Evolutionary conservation across 2,113 vertebrate genomes (phyloP).

Genomic region (Gallinago paraguaiae): DNA sequence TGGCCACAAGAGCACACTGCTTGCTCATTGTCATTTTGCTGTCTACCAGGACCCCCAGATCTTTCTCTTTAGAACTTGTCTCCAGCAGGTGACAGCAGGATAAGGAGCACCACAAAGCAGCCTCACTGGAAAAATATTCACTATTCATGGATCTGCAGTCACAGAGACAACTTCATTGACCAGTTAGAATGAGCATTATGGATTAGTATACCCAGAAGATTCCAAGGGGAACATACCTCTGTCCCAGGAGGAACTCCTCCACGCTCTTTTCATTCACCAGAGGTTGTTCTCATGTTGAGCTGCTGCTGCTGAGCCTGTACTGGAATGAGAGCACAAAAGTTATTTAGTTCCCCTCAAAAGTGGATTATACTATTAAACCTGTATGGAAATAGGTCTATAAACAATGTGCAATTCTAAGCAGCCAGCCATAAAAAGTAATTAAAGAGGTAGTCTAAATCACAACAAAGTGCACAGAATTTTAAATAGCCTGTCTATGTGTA

Average conservation of each 20-base stretch:
- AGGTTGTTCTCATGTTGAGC: not conserved
- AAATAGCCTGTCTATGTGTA: constrained; percentile 24
- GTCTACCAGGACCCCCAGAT: too few species aligned
- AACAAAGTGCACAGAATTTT: constrained; percentile 54
- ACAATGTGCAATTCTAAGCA: constrained; percentile 35
- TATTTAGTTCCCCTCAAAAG: not conserved
- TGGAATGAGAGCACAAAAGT: not conserved
- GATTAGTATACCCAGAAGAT: not conserved
- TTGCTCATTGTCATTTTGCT: too few species aligned
- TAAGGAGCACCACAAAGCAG: not conserved
- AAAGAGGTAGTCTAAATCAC: constrained; percentile 70
- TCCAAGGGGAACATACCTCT: not conserved
- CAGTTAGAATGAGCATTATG: not conserved
- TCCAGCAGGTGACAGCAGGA: not conserved
- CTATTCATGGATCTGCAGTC: not conserved
- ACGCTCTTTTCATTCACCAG: not conserved
- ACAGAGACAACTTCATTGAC: not conserved
- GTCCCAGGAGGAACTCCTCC: not conserved
- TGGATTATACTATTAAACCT: constrained; percentile 12
- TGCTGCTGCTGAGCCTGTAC: not conserved
- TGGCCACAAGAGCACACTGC: too few species aligned
- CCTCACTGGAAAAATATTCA: not conserved
- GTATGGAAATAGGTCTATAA: constrained; percentile 33
- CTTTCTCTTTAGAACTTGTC: too few species aligned
- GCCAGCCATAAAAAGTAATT: constrained; percentile 71